Conservation (phyloP, 2,888 invertebrate genomes). For the Hemithea aestivaria region DNA sequence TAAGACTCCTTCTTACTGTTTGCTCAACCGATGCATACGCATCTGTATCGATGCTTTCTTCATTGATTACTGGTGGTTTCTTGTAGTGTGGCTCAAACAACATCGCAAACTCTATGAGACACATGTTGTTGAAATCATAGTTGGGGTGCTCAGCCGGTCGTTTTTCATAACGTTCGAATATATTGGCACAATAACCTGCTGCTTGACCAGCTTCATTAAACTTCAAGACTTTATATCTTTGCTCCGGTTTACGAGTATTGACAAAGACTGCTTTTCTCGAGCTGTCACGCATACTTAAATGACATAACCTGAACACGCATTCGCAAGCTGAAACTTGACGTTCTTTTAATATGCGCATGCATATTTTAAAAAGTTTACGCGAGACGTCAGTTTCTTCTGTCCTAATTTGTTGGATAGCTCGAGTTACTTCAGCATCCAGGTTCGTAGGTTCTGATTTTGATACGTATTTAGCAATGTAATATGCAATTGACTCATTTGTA, state of each 20-base stretch:
- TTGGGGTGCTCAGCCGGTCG: background rate
- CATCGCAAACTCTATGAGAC: conserved; percentile 1
- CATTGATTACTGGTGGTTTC: background rate
- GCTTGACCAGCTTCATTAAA: background rate
- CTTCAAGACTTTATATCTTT: background rate
- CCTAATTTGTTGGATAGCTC: background rate
- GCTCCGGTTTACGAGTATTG: conserved; percentile 1
- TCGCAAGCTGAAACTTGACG: conserved; percentile 1
- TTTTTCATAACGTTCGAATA: conserved; percentile 2
- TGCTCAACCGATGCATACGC: background rate
- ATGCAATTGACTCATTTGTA: background rate
- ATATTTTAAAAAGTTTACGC: background rate
- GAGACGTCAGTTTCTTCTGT: background rate
- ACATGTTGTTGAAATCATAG: conserved; percentile 1
- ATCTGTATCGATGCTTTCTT: background rate
- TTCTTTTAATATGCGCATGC: background rate
- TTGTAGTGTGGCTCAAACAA: background rate
- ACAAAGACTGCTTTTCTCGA: background rate
- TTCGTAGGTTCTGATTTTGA: background rate
- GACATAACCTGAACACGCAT: background rate
- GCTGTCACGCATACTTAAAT: background rate
- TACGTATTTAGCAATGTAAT: conserved; percentile 1
- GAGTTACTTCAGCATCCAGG: background rate
- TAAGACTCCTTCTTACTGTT: background rate
- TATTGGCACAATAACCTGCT: background rate